Conservation (phyloP, 2,113 vertebrate genomes). For the Jacana jacana region DNA sequence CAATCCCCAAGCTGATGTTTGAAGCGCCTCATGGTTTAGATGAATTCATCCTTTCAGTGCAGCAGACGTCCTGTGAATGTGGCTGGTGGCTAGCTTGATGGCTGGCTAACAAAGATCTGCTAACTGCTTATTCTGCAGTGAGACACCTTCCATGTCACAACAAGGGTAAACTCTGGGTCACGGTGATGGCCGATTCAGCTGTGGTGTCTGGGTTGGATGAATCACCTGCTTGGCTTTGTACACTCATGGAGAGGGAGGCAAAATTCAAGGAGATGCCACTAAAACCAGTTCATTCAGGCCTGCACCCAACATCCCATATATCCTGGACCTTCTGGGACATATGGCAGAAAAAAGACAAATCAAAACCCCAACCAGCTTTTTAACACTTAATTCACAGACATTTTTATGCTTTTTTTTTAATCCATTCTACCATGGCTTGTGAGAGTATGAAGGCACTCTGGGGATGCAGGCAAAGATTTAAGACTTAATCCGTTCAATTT, state of each 20-base stretch:
- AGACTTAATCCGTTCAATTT: background rate
- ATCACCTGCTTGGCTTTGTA: background rate
- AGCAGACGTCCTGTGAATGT: rapidly evolving
- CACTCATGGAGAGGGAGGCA: background rate
- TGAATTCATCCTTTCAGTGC: background rate
- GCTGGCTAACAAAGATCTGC: background rate
- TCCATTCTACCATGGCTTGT: background rate
- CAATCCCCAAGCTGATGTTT: background rate
- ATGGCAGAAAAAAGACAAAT: background rate
- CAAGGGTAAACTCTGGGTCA: background rate
- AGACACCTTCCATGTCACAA: background rate
- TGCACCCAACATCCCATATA: background rate
- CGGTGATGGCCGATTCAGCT: background rate
- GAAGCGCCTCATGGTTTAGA: background rate
- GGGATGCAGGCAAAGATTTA: background rate
- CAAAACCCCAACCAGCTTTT: background rate
- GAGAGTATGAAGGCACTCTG: background rate
- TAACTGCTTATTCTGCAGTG: background rate
- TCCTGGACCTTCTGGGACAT: background rate
- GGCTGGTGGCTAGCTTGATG: background rate
- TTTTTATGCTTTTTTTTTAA: background rate
- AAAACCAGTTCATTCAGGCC: background rate
- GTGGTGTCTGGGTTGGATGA: background rate
- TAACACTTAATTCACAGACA: background rate
- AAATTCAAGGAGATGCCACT: background rate